Percentiles rank a stretch among this genome's conserved stretches.
Evolutionary conservation across 2,113 vertebrate species (phyloP).

Genomic region (Fulica atra): DNA sequence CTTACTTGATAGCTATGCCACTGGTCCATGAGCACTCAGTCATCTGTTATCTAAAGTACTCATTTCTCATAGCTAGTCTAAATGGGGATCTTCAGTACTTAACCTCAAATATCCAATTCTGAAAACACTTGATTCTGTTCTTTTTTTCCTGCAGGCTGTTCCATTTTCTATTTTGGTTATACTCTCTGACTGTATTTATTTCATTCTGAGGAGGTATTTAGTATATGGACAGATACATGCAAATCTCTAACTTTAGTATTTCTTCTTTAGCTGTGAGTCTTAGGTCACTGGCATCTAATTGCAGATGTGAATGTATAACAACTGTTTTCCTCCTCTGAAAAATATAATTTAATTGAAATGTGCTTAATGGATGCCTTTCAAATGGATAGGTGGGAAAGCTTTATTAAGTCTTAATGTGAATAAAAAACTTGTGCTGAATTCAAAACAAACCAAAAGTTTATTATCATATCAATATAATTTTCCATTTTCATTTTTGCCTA

Average conservation of each 20-base stretch:
- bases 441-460: not conserved
- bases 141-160: not conserved
- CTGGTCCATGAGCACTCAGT: not conserved
- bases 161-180: not conserved
- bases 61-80: not conserved
- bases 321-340: not conserved
- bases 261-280: not conserved
- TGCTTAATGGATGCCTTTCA: not conserved
- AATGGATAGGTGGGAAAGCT: not conserved
- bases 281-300: not conserved
- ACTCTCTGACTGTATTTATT: not conserved
- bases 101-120: conserved; percentile 9
- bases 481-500: not conserved
- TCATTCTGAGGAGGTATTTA: not conserved
- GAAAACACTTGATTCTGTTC: not conserved
- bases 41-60: not conserved
- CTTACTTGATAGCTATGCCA: not conserved
- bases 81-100: not conserved
- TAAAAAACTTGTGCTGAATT: not conserved
- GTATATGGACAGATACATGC: not conserved
- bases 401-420: not conserved
- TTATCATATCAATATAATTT: not conserved
- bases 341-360: not conserved
- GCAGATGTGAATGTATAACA: not conserved
- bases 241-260: not conserved